These are phyloP conservation scores for Varroa destructor DNA, from an alignment of 1,140 invertebrate species.

Conservation along the genomic window DNA sequence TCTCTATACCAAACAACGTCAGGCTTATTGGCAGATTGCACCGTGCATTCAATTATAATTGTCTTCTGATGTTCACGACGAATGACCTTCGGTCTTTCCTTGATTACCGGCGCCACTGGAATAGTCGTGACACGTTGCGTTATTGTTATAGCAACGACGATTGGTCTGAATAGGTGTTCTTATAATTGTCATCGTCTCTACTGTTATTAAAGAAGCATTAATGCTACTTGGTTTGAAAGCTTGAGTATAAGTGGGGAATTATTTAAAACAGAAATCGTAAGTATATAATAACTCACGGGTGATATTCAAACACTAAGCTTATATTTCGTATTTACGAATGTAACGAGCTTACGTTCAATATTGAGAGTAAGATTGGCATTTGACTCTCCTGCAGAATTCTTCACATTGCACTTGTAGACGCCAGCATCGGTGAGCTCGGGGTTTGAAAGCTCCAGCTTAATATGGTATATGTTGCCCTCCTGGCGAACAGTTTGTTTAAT, in stretches of 20 bases:
- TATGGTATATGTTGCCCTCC: slow-evolving; percentile 22
- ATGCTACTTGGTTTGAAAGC: no score
- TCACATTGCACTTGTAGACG: slow-evolving; percentile 93
- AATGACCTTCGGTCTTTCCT: slow-evolving; percentile 74
- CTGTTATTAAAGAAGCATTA: no score
- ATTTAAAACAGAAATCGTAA: neutral
- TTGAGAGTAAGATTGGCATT: slow-evolving; percentile 92
- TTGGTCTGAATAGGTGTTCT: no score
- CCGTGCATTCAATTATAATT: slow-evolving; percentile 74
- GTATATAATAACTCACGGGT: neutral
- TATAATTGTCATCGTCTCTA: no score
- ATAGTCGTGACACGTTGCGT: slow-evolving; percentile 33
- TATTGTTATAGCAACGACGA: neutral
- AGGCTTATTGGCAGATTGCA: slow-evolving; percentile 71
- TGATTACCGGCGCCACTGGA: slow-evolving; percentile 78
- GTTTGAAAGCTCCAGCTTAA: slow-evolving; percentile 67
- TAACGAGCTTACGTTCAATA: slow-evolving; percentile 73
- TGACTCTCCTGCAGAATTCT: slow-evolving; percentile 84
- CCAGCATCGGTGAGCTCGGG: slow-evolving; percentile 92
- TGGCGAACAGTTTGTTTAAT: slow-evolving; percentile 24
- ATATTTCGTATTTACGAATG: neutral
- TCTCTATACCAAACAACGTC: slow-evolving; percentile 81
- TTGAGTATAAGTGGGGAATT: no score
- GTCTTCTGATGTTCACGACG: slow-evolving; percentile 76
- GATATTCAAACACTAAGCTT: neutral